Percentiles rank a stretch among this genome's conserved stretches.
phyloP scores from a whole-genome alignment of 2,888 invertebrate genomes.

The Chirona hameri region DNA sequence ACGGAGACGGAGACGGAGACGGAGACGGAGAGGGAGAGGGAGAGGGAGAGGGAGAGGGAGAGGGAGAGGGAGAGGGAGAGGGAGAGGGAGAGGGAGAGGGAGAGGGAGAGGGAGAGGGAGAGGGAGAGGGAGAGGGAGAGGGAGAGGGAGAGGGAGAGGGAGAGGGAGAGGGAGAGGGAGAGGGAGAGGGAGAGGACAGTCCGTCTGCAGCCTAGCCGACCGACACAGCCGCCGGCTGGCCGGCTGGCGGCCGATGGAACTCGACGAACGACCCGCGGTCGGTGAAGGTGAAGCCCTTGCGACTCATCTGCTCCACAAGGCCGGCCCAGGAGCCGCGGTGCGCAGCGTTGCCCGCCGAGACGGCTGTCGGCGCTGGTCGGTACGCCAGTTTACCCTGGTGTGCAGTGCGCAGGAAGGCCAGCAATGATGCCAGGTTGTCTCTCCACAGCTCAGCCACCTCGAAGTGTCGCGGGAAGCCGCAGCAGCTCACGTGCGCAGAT shows the following conservation, averaged over 20 bases:
- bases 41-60: constrained; percentile 32
- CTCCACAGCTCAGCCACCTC: constrained; percentile 70
- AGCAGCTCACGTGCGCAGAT: constrained; percentile 72
- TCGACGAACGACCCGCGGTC: neutral
- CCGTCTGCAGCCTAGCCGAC: neutral
- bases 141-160: constrained; percentile 33
- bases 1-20: constrained; percentile 27
- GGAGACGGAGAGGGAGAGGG: constrained; percentile 31
- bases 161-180: constrained; percentile 32
- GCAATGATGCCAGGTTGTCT: constrained; percentile 52
- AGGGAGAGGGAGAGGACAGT: neutral
- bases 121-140: constrained; percentile 30
- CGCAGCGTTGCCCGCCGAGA: neutral
- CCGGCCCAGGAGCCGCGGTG: neutral
- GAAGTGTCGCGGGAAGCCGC: constrained; percentile 68
- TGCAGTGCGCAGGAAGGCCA: constrained; percentile 40
- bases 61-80: constrained; percentile 31
- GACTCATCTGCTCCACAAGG: neutral
- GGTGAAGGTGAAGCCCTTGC: neutral
- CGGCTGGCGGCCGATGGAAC: neutral
- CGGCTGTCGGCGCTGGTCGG: neutral
- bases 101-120: constrained; percentile 31
- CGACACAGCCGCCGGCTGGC: neutral
- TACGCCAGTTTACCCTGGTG: constrained; percentile 38
- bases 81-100: constrained; percentile 32